Conservation (phyloP, 2,797 vertebrate genomes). For the Eupleurogrammus muticus region DNA sequence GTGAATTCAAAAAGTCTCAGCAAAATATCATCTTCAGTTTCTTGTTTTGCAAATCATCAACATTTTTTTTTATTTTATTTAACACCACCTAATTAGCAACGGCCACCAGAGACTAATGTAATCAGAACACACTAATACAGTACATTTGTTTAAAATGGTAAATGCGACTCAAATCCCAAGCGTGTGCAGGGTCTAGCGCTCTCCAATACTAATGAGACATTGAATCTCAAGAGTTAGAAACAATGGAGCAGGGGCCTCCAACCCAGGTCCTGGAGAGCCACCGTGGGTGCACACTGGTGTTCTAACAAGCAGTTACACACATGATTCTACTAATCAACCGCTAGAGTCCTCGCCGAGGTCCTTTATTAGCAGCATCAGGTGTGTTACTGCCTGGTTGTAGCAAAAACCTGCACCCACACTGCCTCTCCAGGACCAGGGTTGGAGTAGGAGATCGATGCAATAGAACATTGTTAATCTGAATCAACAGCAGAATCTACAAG, state of each 20-base stretch:
- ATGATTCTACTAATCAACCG: too few species aligned
- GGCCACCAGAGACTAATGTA: conserved; percentile 1
- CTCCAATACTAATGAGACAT: not conserved
- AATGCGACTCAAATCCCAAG: not conserved
- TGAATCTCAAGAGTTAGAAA: too few species aligned
- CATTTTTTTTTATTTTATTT: conserved; percentile 22
- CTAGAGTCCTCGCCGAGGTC: too few species aligned
- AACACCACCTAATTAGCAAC: conserved; percentile 11
- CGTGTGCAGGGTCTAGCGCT: not conserved
- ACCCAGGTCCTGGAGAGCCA: too few species aligned
- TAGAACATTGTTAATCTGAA: not conserved
- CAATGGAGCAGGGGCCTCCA: too few species aligned
- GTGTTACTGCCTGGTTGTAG: too few species aligned
- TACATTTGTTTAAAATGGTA: not conserved
- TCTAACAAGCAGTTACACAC: too few species aligned
- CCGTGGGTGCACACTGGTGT: too few species aligned
- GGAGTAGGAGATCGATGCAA: too few species aligned
- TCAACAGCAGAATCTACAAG: not conserved
- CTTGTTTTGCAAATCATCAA: conserved; percentile 34
- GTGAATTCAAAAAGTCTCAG: conserved; percentile 26
- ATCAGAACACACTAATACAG: not conserved
- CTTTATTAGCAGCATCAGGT: too few species aligned
- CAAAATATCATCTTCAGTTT: conserved; percentile 34
- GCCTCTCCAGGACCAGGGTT: too few species aligned
- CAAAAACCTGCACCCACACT: too few species aligned